Conservation (phyloP, 2,113 vertebrate species). For the Coregonus clupeaformis region DNA sequence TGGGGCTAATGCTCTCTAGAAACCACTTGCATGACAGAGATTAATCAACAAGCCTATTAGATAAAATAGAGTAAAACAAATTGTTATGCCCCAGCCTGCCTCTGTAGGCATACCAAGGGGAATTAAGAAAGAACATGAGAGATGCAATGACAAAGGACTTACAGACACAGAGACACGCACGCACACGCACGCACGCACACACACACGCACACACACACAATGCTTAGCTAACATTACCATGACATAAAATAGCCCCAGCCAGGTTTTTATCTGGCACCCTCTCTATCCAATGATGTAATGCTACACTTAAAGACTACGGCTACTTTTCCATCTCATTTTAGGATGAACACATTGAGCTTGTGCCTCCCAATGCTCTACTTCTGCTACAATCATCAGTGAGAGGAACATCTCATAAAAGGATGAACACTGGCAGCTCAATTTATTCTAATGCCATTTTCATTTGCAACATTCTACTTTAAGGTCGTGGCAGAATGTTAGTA, state of each 20-base stretch:
- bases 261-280: neutral
- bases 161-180: neutral
- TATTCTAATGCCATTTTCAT: neutral
- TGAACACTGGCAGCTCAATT: neutral
- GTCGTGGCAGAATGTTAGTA: no score
- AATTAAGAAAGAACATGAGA: neutral
- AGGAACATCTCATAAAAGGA: no score
- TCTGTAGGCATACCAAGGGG: neutral
- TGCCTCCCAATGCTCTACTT: neutral
- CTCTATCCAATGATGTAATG: neutral
- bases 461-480: no score
- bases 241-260: neutral
- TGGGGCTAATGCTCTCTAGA: slow-evolving; percentile 1
- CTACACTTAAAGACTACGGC: neutral
- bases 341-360: no score
- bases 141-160: neutral
- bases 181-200: neutral
- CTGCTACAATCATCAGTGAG: neutral
- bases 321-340: no score
- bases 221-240: neutral
- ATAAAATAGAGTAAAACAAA: slow-evolving; percentile 23
- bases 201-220: neutral
- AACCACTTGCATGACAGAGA: neutral
- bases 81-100: neutral
- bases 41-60: slow-evolving; percentile 20